Conservation (phyloP, 2,113 vertebrate genomes). For the Sardina pilchardus region DNA sequence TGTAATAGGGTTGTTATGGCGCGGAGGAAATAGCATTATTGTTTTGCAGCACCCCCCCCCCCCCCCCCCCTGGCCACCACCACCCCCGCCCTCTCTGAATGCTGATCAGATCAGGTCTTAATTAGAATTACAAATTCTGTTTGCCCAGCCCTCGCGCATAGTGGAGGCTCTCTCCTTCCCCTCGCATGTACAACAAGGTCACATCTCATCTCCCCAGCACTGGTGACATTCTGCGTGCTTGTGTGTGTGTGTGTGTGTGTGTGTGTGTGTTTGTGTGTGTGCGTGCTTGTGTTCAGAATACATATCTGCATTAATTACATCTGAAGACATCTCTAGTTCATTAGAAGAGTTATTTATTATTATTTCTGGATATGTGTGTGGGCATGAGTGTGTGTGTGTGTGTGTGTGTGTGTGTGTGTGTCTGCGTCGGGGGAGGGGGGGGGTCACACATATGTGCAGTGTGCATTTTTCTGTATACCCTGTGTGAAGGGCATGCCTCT, state of each 20-base stretch:
- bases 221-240: not conserved
- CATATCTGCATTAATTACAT: not conserved
- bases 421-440: not conserved
- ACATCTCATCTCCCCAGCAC: constrained; percentile 19
- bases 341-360: not conserved
- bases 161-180: constrained; percentile 25
- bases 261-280: not conserved
- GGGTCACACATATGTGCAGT: too few species aligned
- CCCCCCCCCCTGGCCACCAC: too few species aligned
- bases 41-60: not conserved
- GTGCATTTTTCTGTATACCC: not conserved
- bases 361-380: not conserved
- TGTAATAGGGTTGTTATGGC: not conserved
- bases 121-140: constrained; percentile 50
- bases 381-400: not conserved
- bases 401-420: not conserved
- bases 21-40: not conserved
- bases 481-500: not conserved
- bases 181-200: constrained; percentile 41
- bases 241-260: constrained; percentile 23
- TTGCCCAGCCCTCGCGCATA: constrained; percentile 32
- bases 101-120: constrained; percentile 32
- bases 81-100: not conserved
- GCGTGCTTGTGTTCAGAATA: not conserved
- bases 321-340: not conserved